These are phyloP conservation scores for Mungos mungo DNA, from an alignment of 2,113 vertebrate species.

Conservation along the genomic window DNA sequence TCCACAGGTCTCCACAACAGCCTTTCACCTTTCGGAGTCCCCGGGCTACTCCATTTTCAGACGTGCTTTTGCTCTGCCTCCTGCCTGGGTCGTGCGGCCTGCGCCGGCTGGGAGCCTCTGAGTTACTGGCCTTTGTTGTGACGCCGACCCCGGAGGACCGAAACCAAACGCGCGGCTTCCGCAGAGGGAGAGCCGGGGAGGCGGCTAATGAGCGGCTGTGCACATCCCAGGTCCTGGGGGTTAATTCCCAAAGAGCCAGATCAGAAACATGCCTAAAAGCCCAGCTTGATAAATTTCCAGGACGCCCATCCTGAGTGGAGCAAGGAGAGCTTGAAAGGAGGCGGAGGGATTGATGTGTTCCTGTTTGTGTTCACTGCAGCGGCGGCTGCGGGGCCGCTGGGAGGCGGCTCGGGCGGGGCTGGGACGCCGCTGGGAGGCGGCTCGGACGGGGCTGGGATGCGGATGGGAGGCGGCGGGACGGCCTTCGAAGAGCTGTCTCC, in stretches of 20 bases:
- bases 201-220: background rate
- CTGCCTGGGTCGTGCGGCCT: background rate
- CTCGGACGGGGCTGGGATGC: background rate
- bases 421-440: background rate
- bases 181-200: background rate
- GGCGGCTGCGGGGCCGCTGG: background rate
- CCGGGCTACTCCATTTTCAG: background rate
- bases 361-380: background rate
- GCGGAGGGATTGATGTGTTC: accelerated
- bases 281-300: background rate
- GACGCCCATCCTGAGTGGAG: accelerated
- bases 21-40: background rate
- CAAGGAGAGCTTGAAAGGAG: background rate
- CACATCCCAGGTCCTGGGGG: background rate
- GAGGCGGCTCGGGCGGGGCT: background rate
- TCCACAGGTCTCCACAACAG: background rate
- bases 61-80: accelerated
- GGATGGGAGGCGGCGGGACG: background rate
- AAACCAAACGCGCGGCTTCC: accelerated
- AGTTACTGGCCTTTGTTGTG: background rate
- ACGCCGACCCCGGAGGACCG: background rate
- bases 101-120: background rate
- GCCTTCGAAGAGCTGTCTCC: accelerated
- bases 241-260: background rate
- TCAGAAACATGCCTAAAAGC: background rate